These are phyloP conservation scores for Aphelenchoides besseyi DNA, from an alignment of 1,140 invertebrate genomes.

Conservation along the genomic window DNA sequence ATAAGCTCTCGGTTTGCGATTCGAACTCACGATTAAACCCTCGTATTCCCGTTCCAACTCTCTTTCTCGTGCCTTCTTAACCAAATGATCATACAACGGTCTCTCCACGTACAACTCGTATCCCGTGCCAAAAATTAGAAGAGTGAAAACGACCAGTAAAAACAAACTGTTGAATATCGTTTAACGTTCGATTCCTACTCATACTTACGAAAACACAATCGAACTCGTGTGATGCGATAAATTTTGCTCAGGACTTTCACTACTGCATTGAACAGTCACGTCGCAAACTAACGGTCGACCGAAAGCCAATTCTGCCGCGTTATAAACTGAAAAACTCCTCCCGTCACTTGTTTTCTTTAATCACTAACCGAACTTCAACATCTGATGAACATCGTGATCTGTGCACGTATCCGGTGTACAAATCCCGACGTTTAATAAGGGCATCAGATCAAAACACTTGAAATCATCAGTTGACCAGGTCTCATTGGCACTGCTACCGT, in stretches of 20 bases:
- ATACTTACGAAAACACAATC: conserved; percentile 53
- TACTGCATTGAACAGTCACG: conserved; percentile 57
- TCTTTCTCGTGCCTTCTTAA: not conserved
- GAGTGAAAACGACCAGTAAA: conserved; percentile 45
- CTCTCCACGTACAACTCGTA: conserved; percentile 53
- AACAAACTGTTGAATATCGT: too few relatives aligned
- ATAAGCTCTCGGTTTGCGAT: not conserved
- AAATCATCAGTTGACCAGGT: conserved; percentile 49
- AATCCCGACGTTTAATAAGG: conserved; percentile 56
- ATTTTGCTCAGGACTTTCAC: conserved; percentile 52
- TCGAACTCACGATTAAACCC: not conserved
- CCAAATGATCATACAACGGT: conserved; percentile 32
- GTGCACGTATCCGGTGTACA: conserved; percentile 61
- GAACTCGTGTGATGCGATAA: conserved; percentile 49
- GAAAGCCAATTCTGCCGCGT: conserved; percentile 42
- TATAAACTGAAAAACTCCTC: conserved; percentile 57
- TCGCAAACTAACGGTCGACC: conserved; percentile 56
- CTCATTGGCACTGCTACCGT: conserved; percentile 11
- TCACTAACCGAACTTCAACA: conserved; percentile 54
- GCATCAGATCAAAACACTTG: conserved; percentile 56
- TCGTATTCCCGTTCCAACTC: not conserved
- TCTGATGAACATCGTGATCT: conserved; percentile 55
- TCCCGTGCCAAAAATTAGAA: conserved; percentile 57
- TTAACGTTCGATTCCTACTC: too few relatives aligned
- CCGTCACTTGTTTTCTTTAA: conserved; percentile 4